phyloP scores from a whole-genome alignment of 2,888 invertebrate species.

The Ypsolopha scabrella region DNA sequence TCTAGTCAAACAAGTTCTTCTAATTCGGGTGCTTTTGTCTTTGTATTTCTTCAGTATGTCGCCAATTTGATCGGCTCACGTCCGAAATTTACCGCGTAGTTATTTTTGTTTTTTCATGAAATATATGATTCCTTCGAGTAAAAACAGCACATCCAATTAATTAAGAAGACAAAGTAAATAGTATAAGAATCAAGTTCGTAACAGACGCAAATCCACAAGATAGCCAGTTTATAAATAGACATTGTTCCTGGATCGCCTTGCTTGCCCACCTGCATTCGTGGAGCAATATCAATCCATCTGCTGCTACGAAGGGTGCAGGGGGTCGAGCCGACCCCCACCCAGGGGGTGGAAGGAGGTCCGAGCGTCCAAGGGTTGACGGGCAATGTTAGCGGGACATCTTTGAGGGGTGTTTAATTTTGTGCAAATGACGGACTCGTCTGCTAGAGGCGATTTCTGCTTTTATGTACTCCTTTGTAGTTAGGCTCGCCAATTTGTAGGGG shows the following conservation, averaged over 20 bases:
- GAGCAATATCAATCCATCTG: conserved; percentile 63
- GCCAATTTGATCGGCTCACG: neutral
- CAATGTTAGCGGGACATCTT: conserved; percentile 41
- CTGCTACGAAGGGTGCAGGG: conserved; percentile 22
- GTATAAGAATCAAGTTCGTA: no score
- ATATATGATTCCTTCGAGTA: neutral
- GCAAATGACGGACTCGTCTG: conserved; percentile 47
- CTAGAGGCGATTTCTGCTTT: neutral
- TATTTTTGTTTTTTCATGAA: neutral
- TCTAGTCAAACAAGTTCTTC: no score
- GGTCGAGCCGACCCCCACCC: conserved; percentile 10
- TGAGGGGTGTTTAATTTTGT: conserved; percentile 60
- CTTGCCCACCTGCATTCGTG: conserved; percentile 54
- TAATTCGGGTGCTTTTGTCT: no score
- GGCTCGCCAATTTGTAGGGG: no score
- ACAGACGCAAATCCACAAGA: conserved; percentile 2
- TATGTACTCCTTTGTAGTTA: neutral
- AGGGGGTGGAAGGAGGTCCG: conserved; percentile 8
- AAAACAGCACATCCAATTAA: neutral
- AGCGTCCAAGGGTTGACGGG: conserved; percentile 18
- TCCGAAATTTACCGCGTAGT: neutral
- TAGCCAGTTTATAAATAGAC: conserved; percentile 44
- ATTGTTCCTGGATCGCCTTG: conserved; percentile 40
- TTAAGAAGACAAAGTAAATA: neutral
- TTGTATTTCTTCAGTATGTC: no score